phyloP scores from a whole-genome alignment of 2,888 invertebrate species.

The Argyresthia goedartella region DNA sequence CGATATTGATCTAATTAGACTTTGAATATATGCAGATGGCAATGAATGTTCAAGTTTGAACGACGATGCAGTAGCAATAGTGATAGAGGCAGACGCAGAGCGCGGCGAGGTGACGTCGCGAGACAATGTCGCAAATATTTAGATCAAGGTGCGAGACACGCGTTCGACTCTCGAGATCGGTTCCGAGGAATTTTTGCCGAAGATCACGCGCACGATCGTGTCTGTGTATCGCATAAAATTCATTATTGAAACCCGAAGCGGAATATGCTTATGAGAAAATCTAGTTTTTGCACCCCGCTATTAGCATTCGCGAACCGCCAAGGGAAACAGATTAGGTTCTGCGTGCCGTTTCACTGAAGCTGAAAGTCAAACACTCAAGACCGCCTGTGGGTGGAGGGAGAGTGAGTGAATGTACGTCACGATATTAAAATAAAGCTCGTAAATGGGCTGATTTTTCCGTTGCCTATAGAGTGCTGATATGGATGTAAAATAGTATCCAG shows the following conservation, averaged over 20 bases:
- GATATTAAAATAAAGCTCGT: not conserved
- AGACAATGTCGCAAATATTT: constrained; percentile 68
- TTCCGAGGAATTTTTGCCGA: constrained; percentile 58
- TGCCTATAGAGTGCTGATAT: not conserved
- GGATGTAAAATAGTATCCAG: constrained; percentile 23
- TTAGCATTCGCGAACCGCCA: not conserved
- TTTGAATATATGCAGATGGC: not conserved
- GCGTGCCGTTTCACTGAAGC: no score
- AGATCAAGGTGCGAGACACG: constrained; percentile 69
- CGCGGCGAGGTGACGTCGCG: not conserved
- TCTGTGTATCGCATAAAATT: constrained; percentile 40
- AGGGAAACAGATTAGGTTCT: not conserved
- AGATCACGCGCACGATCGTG: constrained; percentile 47
- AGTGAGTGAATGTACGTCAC: not conserved
- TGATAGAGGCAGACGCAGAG: not conserved
- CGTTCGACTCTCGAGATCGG: constrained; percentile 60
- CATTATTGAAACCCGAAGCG: constrained; percentile 34
- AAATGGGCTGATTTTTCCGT: not conserved
- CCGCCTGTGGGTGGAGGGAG: no score
- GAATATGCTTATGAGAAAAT: constrained; percentile 26
- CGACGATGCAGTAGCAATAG: not conserved
- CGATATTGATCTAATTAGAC: no score
- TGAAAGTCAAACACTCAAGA: not conserved
- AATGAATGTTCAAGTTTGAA: not conserved
- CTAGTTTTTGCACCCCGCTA: not conserved